Conservation (phyloP, 2,888 invertebrate species). For the Leistus spinibarbis region DNA sequence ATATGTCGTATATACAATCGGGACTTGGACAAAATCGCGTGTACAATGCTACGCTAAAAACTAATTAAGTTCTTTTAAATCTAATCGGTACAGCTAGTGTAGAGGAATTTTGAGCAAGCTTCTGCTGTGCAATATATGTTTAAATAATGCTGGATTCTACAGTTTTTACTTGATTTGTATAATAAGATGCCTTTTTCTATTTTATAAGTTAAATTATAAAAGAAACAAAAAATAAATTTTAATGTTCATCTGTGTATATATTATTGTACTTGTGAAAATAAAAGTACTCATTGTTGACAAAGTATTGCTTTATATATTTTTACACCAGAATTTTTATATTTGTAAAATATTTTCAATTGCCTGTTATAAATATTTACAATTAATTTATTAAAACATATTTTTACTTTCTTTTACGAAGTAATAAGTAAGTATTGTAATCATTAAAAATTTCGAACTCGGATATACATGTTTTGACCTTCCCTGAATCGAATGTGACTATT, state of each 20-base stretch:
- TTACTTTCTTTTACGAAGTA: too few species aligned
- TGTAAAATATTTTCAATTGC: neutral
- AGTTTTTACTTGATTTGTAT: constrained; percentile 9
- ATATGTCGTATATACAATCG: constrained; percentile 87
- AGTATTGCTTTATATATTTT: constrained; percentile 2
- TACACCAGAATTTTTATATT: neutral
- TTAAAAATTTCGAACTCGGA: too few species aligned
- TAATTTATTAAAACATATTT: neutral
- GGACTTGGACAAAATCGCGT: constrained; percentile 60
- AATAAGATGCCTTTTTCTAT: constrained; percentile 12
- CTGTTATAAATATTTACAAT: neutral
- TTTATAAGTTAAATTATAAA: constrained; percentile 15
- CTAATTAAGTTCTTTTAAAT: neutral
- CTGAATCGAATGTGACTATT: too few species aligned
- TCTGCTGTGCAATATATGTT: constrained; percentile 42
- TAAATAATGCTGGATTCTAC: constrained; percentile 5
- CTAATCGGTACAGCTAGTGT: constrained; percentile 15
- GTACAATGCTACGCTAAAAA: constrained; percentile 19
- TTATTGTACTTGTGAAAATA: constrained; percentile 24
- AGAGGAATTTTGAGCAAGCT: constrained; percentile 35
- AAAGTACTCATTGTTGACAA: constrained; percentile 5
- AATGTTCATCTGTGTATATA: constrained; percentile 20
- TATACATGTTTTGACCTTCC: too few species aligned
- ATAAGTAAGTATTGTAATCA: too few species aligned
- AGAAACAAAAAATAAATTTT: constrained; percentile 20